phyloP scores from a whole-genome alignment of 2,888 invertebrate species.

The Phymatocera aterrima region DNA sequence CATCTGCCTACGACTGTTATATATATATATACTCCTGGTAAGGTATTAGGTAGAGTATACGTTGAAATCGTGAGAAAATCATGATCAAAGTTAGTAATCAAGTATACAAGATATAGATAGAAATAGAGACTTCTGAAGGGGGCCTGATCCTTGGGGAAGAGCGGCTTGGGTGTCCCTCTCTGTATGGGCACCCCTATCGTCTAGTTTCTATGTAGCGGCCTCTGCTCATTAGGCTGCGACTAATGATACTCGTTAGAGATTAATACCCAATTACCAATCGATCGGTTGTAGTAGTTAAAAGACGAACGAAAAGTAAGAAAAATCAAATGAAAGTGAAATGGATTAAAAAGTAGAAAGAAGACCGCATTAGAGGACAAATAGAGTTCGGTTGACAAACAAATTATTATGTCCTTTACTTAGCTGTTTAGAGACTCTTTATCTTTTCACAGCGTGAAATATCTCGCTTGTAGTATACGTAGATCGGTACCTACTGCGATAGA shows the following conservation, averaged over 20 bases:
- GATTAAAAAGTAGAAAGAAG: background rate
- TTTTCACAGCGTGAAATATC: too few species aligned
- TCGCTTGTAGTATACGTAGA: too few species aligned
- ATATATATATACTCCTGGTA: background rate
- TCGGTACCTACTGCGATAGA: too few species aligned
- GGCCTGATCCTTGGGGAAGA: background rate
- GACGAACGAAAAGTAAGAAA: background rate
- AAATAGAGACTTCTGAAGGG: background rate
- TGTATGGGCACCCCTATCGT: constrained; percentile 64
- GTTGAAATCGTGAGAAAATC: constrained; percentile 22
- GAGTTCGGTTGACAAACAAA: too few species aligned
- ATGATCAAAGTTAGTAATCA: background rate
- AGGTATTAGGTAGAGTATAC: background rate
- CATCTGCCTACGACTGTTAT: too few species aligned
- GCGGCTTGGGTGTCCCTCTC: constrained; percentile 55
- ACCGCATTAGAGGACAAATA: too few species aligned
- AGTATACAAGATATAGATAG: background rate
- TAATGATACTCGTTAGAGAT: constrained; percentile 71
- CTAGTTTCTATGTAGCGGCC: constrained; percentile 60
- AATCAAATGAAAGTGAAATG: background rate
- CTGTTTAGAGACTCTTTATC: background rate
- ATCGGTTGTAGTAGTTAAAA: background rate
- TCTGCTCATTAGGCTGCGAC: constrained; percentile 68
- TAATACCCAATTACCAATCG: constrained; percentile 67
- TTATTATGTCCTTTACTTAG: background rate